phyloP scores from a whole-genome alignment of 1,140 invertebrate genomes.

The Nephotettix cincticeps region DNA sequence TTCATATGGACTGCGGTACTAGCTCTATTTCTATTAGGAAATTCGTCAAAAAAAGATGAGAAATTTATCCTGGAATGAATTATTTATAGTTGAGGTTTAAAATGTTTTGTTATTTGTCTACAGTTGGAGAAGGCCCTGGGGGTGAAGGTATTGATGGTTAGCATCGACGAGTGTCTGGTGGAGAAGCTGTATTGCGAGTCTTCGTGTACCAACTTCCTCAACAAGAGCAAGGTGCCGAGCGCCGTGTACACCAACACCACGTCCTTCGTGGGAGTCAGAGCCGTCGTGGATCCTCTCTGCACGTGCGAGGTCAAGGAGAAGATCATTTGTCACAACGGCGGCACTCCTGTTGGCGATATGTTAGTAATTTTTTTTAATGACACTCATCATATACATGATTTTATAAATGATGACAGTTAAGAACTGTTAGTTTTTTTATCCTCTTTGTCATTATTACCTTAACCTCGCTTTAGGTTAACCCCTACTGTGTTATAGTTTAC shows the following conservation, averaged over 20 bases:
- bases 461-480: too few species aligned
- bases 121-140: constrained; percentile 68
- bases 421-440: too few species aligned
- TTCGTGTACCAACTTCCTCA: constrained; percentile 71
- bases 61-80: too few species aligned
- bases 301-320: constrained; percentile 53
- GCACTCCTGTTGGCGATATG: constrained; percentile 59
- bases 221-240: constrained; percentile 68
- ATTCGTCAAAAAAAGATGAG: too few species aligned
- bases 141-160: constrained; percentile 75
- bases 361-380: constrained; percentile 47
- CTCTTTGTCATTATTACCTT: too few species aligned
- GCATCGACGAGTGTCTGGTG: constrained; percentile 83
- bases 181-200: constrained; percentile 69
- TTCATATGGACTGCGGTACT: too few species aligned
- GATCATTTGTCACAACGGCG: constrained; percentile 67
- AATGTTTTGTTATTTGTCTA: too few species aligned
- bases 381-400: too few species aligned
- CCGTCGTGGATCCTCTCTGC: constrained; percentile 74
- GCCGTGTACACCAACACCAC: constrained; percentile 85
- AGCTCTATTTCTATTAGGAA: too few species aligned
- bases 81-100: too few species aligned
- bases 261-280: constrained; percentile 85
- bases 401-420: too few species aligned
- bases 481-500: too few species aligned